Evolutionary conservation across 1,140 invertebrate genomes (phyloP).

Genomic region (Neuroterus valhalla): DNA sequence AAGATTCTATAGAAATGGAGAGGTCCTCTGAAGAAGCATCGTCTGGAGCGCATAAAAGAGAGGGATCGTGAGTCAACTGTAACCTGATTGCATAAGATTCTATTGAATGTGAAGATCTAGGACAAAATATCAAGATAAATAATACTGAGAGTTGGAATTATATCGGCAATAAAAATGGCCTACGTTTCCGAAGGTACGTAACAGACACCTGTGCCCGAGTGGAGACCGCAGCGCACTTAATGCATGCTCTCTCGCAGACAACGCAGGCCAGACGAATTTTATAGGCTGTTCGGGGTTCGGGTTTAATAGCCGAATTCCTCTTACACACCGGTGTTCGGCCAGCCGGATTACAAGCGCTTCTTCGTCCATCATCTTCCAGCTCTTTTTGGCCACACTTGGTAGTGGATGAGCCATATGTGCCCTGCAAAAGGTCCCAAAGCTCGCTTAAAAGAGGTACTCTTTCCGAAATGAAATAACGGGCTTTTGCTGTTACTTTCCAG

Average conservation of each 20-base stretch:
- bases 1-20: too few relatives aligned
- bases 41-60: too few relatives aligned
- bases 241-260: slow-evolving; percentile 68
- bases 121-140: neutral
- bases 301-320: slow-evolving; percentile 72
- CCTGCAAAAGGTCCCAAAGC: neutral
- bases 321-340: slow-evolving; percentile 42
- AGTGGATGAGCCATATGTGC: neutral
- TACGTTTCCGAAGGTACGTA: slow-evolving; percentile 37
- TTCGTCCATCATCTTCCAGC: neutral
- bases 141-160: slow-evolving; percentile 20
- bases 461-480: slow-evolving; percentile 1
- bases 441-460: neutral
- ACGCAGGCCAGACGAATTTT: slow-evolving; percentile 74
- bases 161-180: slow-evolving; percentile 47
- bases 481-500: neutral
- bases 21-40: too few relatives aligned
- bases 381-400: slow-evolving; percentile 31
- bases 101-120: too few relatives aligned
- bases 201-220: slow-evolving; percentile 48
- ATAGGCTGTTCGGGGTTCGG: slow-evolving; percentile 72
- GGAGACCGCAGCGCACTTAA: slow-evolving; percentile 64
- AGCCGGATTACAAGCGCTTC: slow-evolving; percentile 40
- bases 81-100: neutral
- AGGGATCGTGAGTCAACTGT: neutral